Evolutionary conservation across 2,113 vertebrate species (phyloP), one percentile per base, ranked within the genome.

Genomic region (Falcunculus frontatus): DNA sequence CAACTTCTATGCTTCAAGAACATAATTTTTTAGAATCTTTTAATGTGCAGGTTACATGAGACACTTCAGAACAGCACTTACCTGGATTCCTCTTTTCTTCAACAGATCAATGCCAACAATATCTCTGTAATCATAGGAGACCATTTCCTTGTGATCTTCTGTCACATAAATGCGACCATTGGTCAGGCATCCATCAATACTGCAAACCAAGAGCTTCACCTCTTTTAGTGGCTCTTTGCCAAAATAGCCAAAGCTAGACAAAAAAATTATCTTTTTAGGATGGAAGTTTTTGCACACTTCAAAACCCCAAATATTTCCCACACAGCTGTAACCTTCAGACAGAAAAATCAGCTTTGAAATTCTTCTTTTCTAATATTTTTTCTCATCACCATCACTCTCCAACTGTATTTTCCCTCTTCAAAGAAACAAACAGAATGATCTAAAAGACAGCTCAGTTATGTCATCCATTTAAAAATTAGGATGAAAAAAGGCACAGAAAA

Each of bases 191-290:
- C 98, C 99, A 12, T 98, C 99, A 46, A 99, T 77, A 29, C 97
- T 98, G 92, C 98, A 99, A 87, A 99, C 97, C 94, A 99, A 90
- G 29, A 99, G 97, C 67, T 97, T 98, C 73, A 99, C 98, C 80
- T 98, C 97, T 80, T 98, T 98, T 7, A 98, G 97, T 9, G 97
- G 98, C 64, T 97, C 97, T 67, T 97, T 98, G 25, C 99, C 99
- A 65, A 99, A 99, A 98, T 99, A 99, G 23, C 99, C 99, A 49
- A 98, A 99, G 91, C 99, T 99, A 93, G 63, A 97, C 44, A 84
- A 92, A 97, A 67, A 97, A 97, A 79, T 64, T 81, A 87, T n/a
- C 33, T 79, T 85, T 96, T 96, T 69, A 96, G 73, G n/a, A 75
- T 37, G 26, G 13, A 83, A 75, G 33, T 10, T 84, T 62, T 37